phyloP scores from a whole-genome alignment of 2,797 vertebrate genomes.

The Alectoris magna region DNA sequence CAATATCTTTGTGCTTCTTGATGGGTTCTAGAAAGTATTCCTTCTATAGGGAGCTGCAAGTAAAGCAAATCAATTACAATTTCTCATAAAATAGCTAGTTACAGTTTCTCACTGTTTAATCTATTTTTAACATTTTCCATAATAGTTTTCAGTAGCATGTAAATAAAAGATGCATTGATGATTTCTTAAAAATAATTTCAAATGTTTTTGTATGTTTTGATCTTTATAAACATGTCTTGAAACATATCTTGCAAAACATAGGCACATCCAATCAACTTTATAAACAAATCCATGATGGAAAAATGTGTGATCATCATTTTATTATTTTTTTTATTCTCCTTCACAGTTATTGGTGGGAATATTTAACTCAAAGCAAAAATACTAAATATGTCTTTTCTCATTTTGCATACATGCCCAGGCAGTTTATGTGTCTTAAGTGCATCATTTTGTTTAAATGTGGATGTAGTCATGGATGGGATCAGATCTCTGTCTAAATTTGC shows the following conservation, averaged over 20 bases:
- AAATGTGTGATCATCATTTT: not conserved
- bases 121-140: not conserved
- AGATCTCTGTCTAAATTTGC: not conserved
- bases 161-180: conserved; percentile 2
- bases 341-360: not conserved
- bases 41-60: not conserved
- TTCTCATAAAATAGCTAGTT: not conserved
- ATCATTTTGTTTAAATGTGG: not conserved
- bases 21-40: conserved; percentile 25
- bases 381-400: not conserved
- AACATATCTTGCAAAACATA: not conserved
- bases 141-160: not conserved
- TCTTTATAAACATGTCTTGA: not conserved
- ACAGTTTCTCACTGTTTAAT: not conserved
- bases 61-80: not conserved
- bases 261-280: not conserved
- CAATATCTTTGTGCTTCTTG: conserved; percentile 4
- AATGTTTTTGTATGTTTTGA: not conserved
- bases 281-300: not conserved
- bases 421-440: not conserved
- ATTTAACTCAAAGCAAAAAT: not conserved
- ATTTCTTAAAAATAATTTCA: not conserved
- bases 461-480: not conserved
- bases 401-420: not conserved
- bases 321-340: not conserved